A percentile compares a stretch with the other conserved stretches of the same genome.
These are phyloP conservation scores for Halictus rubicundus DNA, from an alignment of 1,140 invertebrate genomes.

Conservation along the genomic window DNA sequence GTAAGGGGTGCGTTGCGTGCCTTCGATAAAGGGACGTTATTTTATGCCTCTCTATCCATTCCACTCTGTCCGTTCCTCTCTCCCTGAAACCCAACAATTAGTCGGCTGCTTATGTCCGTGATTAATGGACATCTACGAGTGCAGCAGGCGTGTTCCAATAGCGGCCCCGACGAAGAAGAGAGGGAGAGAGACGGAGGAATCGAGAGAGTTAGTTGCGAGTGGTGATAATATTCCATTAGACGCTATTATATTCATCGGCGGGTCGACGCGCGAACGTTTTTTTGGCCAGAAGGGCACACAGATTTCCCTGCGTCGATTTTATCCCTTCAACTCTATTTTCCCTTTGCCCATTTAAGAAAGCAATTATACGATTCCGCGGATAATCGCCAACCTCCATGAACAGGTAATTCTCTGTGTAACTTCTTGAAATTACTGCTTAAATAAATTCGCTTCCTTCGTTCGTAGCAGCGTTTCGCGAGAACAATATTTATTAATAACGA, in stretches of 20 bases:
- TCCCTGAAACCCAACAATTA: constrained; percentile 74
- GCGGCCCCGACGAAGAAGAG: constrained; percentile 37
- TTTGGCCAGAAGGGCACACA: constrained; percentile 1
- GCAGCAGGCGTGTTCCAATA: constrained; percentile 71
- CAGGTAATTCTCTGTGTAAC: too few relatives aligned
- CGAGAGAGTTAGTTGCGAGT: constrained; percentile 57
- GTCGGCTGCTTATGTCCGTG: constrained; percentile 74
- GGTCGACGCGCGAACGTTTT: constrained; percentile 53
- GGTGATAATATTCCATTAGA: constrained; percentile 70
- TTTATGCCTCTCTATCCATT: constrained; percentile 71
- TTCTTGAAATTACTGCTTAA: too few relatives aligned
- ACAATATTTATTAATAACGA: too few relatives aligned
- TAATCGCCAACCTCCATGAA: too few relatives aligned
- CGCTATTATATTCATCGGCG: constrained; percentile 74
- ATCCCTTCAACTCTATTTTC: neutral
- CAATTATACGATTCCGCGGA: too few relatives aligned
- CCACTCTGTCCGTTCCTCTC: constrained; percentile 54
- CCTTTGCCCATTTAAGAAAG: too few relatives aligned
- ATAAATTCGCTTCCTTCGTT: too few relatives aligned
- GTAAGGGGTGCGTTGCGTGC: constrained; percentile 62
- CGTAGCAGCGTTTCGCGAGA: too few relatives aligned
- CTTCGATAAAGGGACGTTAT: constrained; percentile 70
- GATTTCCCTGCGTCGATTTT: neutral
- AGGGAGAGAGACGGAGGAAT: constrained; percentile 31
- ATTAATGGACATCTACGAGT: constrained; percentile 74